Base-by-base conservation (phyloP, 2,888 invertebrate species). In the Myathropa florea region DNA sequence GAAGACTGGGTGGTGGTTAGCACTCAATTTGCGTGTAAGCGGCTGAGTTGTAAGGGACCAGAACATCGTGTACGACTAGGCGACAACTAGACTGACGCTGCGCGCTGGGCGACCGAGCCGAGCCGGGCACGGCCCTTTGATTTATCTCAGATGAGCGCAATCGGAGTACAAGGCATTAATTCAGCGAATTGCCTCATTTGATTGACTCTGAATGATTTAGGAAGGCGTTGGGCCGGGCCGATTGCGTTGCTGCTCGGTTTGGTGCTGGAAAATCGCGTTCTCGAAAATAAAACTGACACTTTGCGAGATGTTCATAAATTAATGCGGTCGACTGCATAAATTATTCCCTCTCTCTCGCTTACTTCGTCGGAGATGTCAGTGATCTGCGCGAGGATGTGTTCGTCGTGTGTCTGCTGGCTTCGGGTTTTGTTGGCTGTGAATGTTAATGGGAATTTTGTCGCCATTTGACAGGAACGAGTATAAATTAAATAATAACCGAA, bases 171-270 rank as follows among this genome's bases (percentile, higher is more conserved):
- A 68, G 67, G 65, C 86, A 82, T 82, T 86, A 86, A 86, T 86
- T 83, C 78, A 76, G 65, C 72, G 83, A 76, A 87, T 80, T 75
- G 80, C 76, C 76, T 68, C 70, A 80, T 87, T 83, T 87, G 87
- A 87, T 87, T 87, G 87, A 87, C 83, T 83, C 87, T 76, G 76
- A 87, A 80, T 83, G 83, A 87, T 87, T 87, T 83, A 87, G 57
- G 76, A 57, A 71, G 61, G 65, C 71, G 64, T 57, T 76, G 71
- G 57, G 63, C 63, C 71, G 26, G 55, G 28, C 59, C 61, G 10
- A 6, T 0, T 6, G 2, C 21, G 53, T 2, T 53, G 53, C 39
- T 57, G 33, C 12, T 39, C 33, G 2, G 2, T 33, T 10, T 33
- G 33, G 23, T 28, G 53, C 72, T 75, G 83, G 70, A 82, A 28